phyloP scores from a whole-genome alignment of 2,113 vertebrate genomes.

The Nicator chloris region DNA sequence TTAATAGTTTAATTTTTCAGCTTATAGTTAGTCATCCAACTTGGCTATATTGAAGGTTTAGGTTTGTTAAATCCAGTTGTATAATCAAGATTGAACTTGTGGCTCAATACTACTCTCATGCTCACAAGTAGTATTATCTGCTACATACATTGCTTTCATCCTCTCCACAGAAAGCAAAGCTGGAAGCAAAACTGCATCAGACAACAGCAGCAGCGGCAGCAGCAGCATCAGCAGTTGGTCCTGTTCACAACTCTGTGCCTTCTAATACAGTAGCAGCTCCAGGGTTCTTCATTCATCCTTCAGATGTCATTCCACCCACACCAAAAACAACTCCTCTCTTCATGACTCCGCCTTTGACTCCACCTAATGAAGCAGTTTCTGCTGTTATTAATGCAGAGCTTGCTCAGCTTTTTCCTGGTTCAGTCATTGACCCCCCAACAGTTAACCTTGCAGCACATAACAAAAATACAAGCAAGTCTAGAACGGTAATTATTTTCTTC shows the following conservation, averaged over 20 bases:
- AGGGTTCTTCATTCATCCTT: slow-evolving; percentile 97
- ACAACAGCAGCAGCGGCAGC: slow-evolving; percentile 88
- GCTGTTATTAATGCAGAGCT: slow-evolving; percentile 95
- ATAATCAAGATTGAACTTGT: not conserved
- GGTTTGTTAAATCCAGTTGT: not conserved
- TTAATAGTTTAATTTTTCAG: not conserved
- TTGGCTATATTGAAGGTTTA: not conserved
- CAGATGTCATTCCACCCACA: slow-evolving; percentile 97
- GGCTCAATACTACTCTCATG: not conserved
- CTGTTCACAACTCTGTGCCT: slow-evolving; percentile 95
- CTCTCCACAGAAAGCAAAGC: slow-evolving; percentile 91
- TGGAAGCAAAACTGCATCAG: slow-evolving; percentile 98
- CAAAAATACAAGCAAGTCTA: slow-evolving; percentile 90
- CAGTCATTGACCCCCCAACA: slow-evolving; percentile 90
- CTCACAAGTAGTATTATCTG: slow-evolving; percentile 2
- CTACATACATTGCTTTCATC: slow-evolving; percentile 53
- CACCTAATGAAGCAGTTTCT: slow-evolving; percentile 95
- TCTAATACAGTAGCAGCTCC: slow-evolving; percentile 89
- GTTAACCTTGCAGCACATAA: slow-evolving; percentile 91
- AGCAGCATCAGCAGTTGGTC: slow-evolving; percentile 83
- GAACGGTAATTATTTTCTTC: slow-evolving; percentile 80
- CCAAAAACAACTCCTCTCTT: slow-evolving; percentile 98
- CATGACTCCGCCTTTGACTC: slow-evolving; percentile 98
- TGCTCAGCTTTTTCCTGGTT: slow-evolving; percentile 94
- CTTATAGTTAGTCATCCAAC: not conserved